Percentiles rank a stretch among this genome's conserved stretches.
phyloP scores from a whole-genome alignment of 2,797 vertebrate species.

The Heliangelus exortis region DNA sequence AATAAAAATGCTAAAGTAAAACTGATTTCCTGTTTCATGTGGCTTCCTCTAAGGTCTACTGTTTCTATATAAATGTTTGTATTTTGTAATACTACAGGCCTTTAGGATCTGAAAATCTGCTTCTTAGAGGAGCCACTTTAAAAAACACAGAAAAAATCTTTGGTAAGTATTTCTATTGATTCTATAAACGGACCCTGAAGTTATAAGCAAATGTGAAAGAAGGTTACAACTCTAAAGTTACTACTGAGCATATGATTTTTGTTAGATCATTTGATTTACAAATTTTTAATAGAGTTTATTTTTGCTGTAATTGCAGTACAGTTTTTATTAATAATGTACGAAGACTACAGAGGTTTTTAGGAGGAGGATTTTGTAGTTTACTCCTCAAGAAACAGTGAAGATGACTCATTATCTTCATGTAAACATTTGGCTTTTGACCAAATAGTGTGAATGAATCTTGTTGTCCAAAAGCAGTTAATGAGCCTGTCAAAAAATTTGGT shows the following conservation, averaged over 20 bases:
- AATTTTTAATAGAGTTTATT: not conserved
- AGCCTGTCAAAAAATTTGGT: not conserved
- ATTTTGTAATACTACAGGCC: constrained; percentile 79
- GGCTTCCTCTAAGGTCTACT: not conserved
- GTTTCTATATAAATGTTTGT: not conserved
- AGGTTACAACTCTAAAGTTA: not conserved
- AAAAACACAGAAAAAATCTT: constrained; percentile 95
- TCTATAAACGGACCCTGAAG: not conserved
- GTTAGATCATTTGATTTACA: not conserved
- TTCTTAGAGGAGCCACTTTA: constrained; percentile 94
- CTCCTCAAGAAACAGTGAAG: not conserved
- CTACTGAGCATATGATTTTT: not conserved
- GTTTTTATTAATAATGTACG: not conserved
- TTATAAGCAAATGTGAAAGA: not conserved
- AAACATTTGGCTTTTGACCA: not conserved
- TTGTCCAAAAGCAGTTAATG: not conserved
- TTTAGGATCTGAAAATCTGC: constrained; percentile 93
- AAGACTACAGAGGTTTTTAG: not conserved
- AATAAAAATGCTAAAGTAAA: not conserved
- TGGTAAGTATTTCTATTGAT: constrained; percentile 80
- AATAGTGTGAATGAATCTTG: not conserved
- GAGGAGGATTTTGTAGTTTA: not conserved
- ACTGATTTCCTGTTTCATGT: not conserved
- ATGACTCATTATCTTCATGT: not conserved
- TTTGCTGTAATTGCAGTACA: not conserved